Base-by-base conservation (phyloP, 2,797 vertebrate genomes). In the Leucoraja ocellata region DNA sequence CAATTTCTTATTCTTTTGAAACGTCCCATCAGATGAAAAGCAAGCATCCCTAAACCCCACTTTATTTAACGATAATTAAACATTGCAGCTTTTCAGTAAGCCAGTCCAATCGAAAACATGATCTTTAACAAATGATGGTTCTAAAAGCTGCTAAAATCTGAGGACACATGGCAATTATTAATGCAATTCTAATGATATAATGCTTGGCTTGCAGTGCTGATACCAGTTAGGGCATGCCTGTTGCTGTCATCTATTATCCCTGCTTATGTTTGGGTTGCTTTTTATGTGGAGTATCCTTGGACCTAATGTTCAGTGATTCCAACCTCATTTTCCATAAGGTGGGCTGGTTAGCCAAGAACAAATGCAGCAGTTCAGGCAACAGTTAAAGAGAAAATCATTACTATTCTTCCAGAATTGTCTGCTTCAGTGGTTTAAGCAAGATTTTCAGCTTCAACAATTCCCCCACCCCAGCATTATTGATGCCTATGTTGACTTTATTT, bases 1-100 rank as follows among this genome's bases (percentile, higher is more conserved):
- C 68, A 91, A 91, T 91, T 73, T 73, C 88, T 39, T 91, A 74
- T 91, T 91, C n/a, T 71, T 91, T 36, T 65, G 39, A 28, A 11
- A 74, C 25, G 71, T 21, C 68, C 36, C 9, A 54, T 23, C 71
- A 46, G 68, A 91, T 25, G 68, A 91, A 71, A 91, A 74, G 36
- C 36, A 36, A 90, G 11, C 13, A 3, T 71, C 25, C 25, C 73
- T 91, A 39, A 71, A 6, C 46, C 63, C 90, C 71, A 25, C 65
- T 68, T 91, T 74, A 74, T 13, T 74, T 73, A 73, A 46, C 68
- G 16, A 83, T 63, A 61, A 36, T 65, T 74, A 39, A 46, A 11
- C 10, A 25, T 46, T 74, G 16, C 68, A 6, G 36, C 8, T 1
- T 46, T 71, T 71, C 46, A 25, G 90, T 74, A 73, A 91, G 18